Evolutionary conservation across 2,888 invertebrate species (phyloP).

Genomic region (Caenorhabditis zanzibari): DNA sequence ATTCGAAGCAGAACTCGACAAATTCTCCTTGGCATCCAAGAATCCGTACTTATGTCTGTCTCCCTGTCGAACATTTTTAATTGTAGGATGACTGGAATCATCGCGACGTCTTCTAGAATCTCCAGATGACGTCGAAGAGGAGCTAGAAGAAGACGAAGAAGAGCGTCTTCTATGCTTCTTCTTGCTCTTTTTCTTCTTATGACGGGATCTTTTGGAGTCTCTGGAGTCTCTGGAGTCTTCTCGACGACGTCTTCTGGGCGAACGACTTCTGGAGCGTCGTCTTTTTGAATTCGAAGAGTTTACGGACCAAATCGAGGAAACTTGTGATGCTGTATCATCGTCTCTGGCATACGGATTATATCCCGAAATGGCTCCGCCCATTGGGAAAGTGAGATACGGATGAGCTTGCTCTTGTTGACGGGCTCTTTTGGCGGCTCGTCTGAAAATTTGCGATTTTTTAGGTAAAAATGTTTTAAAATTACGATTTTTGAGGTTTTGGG

Average conservation of each 20-base stretch:
- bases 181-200: slow-evolving; percentile 22
- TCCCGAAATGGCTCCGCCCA: background rate
- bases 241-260: background rate
- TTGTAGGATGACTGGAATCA: background rate
- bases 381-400: no score
- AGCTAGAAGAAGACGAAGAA: background rate
- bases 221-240: slow-evolving; percentile 2
- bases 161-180: slow-evolving; percentile 21
- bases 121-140: background rate
- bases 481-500: no score
- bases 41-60: background rate
- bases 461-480: no score
- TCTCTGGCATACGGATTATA: background rate
- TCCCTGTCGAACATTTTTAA: background rate
- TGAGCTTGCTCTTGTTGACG: no score
- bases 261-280: slow-evolving; percentile 5
- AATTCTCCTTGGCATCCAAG: background rate
- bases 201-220: slow-evolving; percentile 1
- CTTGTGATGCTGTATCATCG: no score
- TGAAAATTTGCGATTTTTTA: no score
- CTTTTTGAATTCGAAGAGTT: no score
- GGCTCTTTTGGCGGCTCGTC: no score
- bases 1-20: background rate
- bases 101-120: slow-evolving; percentile 6
- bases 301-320: no score